phyloP scores from a whole-genome alignment of 2,113 vertebrate species.

The Platysteira castanea region DNA sequence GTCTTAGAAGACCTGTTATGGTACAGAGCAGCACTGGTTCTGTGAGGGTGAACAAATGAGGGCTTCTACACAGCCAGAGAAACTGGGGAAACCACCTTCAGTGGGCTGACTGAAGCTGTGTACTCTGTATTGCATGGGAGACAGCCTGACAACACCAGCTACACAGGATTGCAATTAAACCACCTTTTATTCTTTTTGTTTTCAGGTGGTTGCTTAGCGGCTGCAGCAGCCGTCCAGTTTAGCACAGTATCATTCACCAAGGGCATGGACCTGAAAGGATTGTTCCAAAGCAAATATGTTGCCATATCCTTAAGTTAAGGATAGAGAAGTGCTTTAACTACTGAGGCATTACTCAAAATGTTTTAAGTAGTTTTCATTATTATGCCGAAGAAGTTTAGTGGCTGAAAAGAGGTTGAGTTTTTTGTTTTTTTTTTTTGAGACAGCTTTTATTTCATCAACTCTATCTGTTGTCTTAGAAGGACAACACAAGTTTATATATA shows the following conservation, averaged over 20 bases:
- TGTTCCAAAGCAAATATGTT: neutral
- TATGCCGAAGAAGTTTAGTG: neutral
- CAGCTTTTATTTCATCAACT: neutral
- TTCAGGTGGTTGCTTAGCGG: neutral
- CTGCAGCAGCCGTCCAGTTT: neutral
- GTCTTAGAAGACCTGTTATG: slow-evolving; percentile 12
- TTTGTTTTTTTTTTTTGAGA: neutral
- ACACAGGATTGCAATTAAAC: neutral
- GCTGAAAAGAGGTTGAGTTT: neutral
- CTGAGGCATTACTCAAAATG: neutral
- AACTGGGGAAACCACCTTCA: neutral
- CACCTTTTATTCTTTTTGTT: neutral
- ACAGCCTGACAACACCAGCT: neutral
- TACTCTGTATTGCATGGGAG: neutral
- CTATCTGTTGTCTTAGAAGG: neutral
- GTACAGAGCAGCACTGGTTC: neutral
- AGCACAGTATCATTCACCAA: neutral
- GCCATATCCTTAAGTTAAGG: neutral
- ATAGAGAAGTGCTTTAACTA: neutral
- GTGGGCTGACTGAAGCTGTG: neutral
- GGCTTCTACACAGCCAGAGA: neutral
- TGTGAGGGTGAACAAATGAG: neutral
- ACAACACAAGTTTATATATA: neutral
- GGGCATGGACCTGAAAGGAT: neutral
- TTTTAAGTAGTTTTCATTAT: neutral